Conservation (phyloP, 2,797 vertebrate genomes). For the Poeciliopsis gracilis region DNA sequence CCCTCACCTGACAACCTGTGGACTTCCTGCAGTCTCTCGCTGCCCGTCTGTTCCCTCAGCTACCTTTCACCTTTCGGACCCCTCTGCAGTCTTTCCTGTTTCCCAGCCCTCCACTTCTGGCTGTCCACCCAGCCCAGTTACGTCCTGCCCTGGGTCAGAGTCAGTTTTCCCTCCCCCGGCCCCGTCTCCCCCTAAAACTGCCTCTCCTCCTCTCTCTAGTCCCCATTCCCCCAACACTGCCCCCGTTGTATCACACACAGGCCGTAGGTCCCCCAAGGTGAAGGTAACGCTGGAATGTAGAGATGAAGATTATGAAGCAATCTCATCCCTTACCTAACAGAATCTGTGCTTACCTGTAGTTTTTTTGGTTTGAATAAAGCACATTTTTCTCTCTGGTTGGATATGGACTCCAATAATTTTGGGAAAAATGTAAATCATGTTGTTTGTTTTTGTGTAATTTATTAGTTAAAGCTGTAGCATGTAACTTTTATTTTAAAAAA, state of each 20-base stretch:
- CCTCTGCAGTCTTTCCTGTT: conserved; percentile 12
- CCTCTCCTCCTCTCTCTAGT: conserved; percentile 40
- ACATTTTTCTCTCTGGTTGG: conserved; percentile 15
- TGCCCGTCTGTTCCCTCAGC: conserved; percentile 34
- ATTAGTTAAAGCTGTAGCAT: background rate
- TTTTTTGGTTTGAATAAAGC: background rate
- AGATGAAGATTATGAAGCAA: conserved; percentile 11
- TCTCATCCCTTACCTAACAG: conserved; percentile 15
- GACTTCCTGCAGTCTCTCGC: conserved; percentile 32
- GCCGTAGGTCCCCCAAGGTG: conserved; percentile 82
- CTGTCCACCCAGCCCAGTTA: conserved; percentile 14
- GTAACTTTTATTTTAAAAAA: no score
- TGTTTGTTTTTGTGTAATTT: background rate
- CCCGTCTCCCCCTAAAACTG: conserved; percentile 29
- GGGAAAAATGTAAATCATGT: background rate
- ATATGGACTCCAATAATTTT: background rate
- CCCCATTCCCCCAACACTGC: conserved; percentile 75
- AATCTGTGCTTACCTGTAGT: background rate
- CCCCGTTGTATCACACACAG: conserved; percentile 77
- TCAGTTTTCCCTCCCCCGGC: background rate
- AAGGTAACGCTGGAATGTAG: conserved; percentile 86
- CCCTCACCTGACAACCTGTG: conserved; percentile 60
- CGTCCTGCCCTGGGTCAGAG: conserved; percentile 29
- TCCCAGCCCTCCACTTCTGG: conserved; percentile 30
- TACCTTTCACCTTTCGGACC: conserved; percentile 22